Evolutionary conservation across 2,113 vertebrate genomes (phyloP).

Genomic region (Coptodon rendalli): DNA sequence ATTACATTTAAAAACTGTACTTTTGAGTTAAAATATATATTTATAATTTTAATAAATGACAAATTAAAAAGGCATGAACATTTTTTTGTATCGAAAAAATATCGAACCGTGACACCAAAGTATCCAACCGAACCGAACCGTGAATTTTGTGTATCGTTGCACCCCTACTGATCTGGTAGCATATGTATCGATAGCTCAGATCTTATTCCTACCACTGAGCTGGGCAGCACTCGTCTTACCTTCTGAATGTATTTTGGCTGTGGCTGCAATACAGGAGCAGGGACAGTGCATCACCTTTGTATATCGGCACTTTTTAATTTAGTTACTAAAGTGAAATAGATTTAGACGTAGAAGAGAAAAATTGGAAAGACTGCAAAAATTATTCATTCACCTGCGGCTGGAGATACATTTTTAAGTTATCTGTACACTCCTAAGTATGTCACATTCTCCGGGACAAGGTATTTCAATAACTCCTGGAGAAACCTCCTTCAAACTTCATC

Average conservation of each 20-base stretch:
- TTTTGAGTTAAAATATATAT: too few species aligned
- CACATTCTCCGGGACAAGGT: background rate
- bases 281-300: background rate
- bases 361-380: background rate
- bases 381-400: background rate
- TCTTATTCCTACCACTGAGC: background rate
- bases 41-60: too few species aligned
- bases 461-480: background rate
- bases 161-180: background rate
- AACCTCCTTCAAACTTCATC: background rate
- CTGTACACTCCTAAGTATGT: background rate
- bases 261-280: background rate
- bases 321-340: background rate
- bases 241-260: background rate
- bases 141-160: too few species aligned
- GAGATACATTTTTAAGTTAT: background rate
- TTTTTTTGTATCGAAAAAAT: too few species aligned
- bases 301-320: background rate
- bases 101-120: too few species aligned
- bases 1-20: too few species aligned
- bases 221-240: background rate
- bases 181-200: background rate
- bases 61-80: too few species aligned
- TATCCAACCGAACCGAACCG: too few species aligned
- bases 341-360: background rate